Base-by-base conservation (phyloP, 1,140 invertebrate genomes). In the Bombus terrestris region DNA sequence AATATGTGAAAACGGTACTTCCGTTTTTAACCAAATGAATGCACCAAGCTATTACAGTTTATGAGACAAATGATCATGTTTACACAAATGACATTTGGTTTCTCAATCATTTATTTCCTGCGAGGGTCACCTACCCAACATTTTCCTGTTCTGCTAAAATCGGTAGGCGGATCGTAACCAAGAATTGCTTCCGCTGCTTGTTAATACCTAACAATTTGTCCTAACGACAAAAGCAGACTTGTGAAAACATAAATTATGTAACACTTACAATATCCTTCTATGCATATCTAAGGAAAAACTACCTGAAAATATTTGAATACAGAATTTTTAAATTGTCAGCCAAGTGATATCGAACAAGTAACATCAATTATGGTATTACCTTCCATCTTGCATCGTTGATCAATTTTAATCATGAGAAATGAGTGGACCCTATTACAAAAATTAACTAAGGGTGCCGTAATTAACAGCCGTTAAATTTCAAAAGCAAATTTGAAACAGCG, bases 391-490 rank as follows among this genome's bases (percentile, higher is more conserved):
- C 8, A 73, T 32, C 3, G 15, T 57, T 15, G 32, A 75, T 25
- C 25, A 83, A 59, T 13, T 18, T 15, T 6, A 69, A 72, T 35
- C 25, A 22, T 0, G 2, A n/a, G 12, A 28, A 41, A 12, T 53
- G 68, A 80, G 32, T 32, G 3, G 9, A 28, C 32, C 53, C 25
- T 74, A 82, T 86, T 32, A 68, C 3, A 43, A 25, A 82, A 69
- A 82, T 85, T 80, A 39, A 80, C 83, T 18, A 35, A 32, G 39
- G 15, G 18, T 9, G 6, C 35, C 22, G 18, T 68, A 75, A 86
- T 74, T 81, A 82, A 86, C 79, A 47, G 68, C 78, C 32, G 64
- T 86, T 85, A 81, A 81, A 68, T 74, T 73, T 81, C 57, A 68
- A 73, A 73, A 74, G 76, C 32, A 53, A 53, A 53, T 53, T 53